phyloP scores from a whole-genome alignment of 2,888 invertebrate genomes.

The Macrophya alboannulata region DNA sequence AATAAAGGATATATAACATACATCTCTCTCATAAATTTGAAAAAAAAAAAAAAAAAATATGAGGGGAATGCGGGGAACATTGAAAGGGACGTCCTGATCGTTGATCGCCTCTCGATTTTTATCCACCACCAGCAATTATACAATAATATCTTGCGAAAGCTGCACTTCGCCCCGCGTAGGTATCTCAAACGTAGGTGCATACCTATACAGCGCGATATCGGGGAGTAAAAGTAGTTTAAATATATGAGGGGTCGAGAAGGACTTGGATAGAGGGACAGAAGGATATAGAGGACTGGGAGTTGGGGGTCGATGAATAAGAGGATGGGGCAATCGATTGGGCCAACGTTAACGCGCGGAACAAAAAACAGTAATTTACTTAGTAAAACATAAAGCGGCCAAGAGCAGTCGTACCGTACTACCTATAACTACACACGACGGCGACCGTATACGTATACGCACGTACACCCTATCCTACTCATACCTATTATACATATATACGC shows the following conservation, averaged over 20 bases:
- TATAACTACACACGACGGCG: background rate
- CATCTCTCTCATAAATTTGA: no score
- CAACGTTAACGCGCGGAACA: conserved; percentile 57
- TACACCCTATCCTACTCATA: no score
- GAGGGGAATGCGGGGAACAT: background rate
- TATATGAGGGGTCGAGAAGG: conserved; percentile 12
- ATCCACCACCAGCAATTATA: background rate
- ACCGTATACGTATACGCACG: background rate
- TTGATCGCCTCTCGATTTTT: background rate
- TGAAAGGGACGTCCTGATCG: background rate
- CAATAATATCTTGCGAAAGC: conserved; percentile 6
- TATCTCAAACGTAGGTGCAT: background rate
- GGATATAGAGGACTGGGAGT: background rate
- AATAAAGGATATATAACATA: no score
- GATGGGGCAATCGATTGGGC: conserved; percentile 50
- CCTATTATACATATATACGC: no score
- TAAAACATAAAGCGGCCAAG: conserved; percentile 79
- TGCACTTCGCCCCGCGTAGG: background rate
- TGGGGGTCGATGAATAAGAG: conserved; percentile 28
- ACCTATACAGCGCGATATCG: background rate
- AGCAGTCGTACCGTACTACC: conserved; percentile 63
- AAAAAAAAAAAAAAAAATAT: background rate
- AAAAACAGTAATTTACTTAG: conserved; percentile 78
- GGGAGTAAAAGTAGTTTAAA: conserved; percentile 24
- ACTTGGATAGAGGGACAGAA: background rate